phyloP scores from a whole-genome alignment of 2,888 invertebrate genomes.

The Chymomyza amoena region DNA sequence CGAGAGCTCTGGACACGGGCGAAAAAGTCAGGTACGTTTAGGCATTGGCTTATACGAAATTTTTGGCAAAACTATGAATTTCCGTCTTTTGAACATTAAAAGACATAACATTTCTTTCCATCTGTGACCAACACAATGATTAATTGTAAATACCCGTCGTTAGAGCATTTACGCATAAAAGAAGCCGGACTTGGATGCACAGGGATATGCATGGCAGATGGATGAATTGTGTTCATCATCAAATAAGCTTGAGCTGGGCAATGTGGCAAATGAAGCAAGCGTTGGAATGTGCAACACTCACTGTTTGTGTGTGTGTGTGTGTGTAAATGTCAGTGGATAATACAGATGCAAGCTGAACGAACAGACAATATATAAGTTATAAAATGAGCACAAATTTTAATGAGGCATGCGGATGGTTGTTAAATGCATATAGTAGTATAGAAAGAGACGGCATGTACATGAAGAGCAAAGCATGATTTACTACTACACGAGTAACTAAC shows the following conservation, averaged over 20 bases:
- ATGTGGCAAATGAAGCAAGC: conserved; percentile 57
- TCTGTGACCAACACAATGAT: too few species aligned
- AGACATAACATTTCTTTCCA: too few species aligned
- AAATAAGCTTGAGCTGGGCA: conserved; percentile 33
- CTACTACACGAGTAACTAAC: neutral
- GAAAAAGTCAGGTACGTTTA: too few species aligned
- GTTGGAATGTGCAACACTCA: conserved; percentile 32
- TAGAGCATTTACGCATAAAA: neutral
- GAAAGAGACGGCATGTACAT: neutral
- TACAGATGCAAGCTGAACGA: conserved; percentile 36
- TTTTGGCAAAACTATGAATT: too few species aligned
- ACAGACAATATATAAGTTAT: conserved; percentile 24
- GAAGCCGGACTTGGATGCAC: neutral
- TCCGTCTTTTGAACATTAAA: too few species aligned
- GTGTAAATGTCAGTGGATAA: conserved; percentile 8
- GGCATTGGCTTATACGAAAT: too few species aligned
- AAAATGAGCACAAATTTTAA: conserved; percentile 33
- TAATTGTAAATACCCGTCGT: too few species aligned
- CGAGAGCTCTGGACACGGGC: too few species aligned
- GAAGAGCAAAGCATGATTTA: too few species aligned
- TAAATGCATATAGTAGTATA: neutral
- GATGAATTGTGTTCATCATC: neutral
- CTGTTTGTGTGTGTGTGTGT: conserved; percentile 5
- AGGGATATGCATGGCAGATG: neutral
- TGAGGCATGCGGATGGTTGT: conserved; percentile 24